Percentiles rank a stretch among this genome's conserved stretches.
These are phyloP conservation scores for Lasioglossum lativentre DNA, from an alignment of 2,888 invertebrate genomes.

Conservation along the genomic window DNA sequence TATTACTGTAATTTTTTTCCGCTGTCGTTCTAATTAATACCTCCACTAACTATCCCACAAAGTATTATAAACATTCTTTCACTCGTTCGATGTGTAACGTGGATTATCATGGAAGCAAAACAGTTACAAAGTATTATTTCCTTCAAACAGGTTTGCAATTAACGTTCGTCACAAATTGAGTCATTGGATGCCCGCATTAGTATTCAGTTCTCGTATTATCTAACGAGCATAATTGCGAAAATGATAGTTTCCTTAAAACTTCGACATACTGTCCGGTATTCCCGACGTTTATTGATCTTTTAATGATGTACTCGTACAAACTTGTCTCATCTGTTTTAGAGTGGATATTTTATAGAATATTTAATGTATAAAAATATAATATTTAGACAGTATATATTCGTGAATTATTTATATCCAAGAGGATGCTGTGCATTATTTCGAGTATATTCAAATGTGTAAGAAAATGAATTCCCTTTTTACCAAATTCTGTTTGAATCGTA, in stretches of 20 bases:
- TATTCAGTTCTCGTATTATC: not conserved
- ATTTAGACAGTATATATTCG: not conserved
- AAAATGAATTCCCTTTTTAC: not conserved
- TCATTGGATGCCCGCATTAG: not conserved
- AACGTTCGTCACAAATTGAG: not conserved
- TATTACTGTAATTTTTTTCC: not conserved
- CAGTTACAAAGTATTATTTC: not conserved
- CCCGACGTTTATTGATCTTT: not conserved
- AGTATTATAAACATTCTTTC: not conserved
- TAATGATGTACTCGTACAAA: not conserved
- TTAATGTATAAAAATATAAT: not conserved
- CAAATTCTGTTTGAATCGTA: not conserved
- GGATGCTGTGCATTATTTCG: not conserved
- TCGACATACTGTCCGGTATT: no score
- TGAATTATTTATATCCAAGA: not conserved
- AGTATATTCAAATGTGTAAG: not conserved
- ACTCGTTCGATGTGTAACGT: not conserved
- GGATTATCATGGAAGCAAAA: not conserved
- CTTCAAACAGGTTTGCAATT: not conserved
- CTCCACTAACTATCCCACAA: not conserved
- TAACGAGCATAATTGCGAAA: not conserved
- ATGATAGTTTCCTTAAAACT: not conserved
- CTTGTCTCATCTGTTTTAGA: not conserved
- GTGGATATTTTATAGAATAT: not conserved
- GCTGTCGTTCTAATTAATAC: constrained; percentile 27